These are phyloP conservation scores for Python bivittatus DNA, from an alignment of 2,113 vertebrate species.

Conservation along the genomic window DNA sequence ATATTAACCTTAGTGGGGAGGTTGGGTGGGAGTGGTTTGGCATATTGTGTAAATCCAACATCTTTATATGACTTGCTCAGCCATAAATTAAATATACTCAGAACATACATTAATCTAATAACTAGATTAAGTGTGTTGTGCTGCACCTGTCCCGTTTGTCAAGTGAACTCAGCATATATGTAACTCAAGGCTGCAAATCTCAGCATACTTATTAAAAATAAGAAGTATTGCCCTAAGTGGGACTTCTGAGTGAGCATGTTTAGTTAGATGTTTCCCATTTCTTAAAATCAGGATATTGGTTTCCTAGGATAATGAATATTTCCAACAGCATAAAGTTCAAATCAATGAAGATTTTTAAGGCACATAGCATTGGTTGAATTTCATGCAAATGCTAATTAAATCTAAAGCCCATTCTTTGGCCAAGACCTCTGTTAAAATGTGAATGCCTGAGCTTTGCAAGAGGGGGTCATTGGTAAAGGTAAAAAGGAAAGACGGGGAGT, in stretches of 20 bases:
- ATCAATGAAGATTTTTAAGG: conserved; percentile 24
- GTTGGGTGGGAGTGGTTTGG: not conserved
- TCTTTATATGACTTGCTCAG: not conserved
- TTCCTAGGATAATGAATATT: conserved; percentile 6
- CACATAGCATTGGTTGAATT: not conserved
- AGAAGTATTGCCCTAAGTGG: not conserved
- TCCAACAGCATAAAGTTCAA: conserved; percentile 11
- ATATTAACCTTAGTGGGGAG: not conserved
- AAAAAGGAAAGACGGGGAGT: not conserved
- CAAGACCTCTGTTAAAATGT: conserved; percentile 16
- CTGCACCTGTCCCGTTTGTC: not conserved
- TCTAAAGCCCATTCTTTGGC: conserved; percentile 11
- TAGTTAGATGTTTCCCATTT: not conserved
- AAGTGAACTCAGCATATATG: not conserved
- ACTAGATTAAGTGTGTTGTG: not conserved
- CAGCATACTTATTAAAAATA: not conserved
- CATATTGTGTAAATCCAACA: not conserved
- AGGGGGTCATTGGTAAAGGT: not conserved
- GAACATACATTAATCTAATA: not conserved
- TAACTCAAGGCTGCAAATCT: not conserved
- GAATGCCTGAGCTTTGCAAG: conserved; percentile 2
- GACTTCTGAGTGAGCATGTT: not conserved
- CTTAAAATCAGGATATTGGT: not conserved
- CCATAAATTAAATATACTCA: not conserved
- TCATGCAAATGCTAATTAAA: not conserved